Evolutionary conservation across 2,888 invertebrate genomes (phyloP).

Genomic region (Tetropium fuscum): DNA sequence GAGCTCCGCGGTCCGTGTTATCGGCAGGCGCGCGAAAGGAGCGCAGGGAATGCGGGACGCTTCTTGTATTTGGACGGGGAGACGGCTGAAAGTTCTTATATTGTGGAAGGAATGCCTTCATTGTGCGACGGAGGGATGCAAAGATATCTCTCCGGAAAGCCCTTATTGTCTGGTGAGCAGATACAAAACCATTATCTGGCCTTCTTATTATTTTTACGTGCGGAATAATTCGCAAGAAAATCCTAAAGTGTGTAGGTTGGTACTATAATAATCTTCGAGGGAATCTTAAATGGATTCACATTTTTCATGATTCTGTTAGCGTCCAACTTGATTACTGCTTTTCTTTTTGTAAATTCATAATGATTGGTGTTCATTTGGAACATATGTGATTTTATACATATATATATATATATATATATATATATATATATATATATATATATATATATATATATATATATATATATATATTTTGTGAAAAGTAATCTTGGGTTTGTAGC

Average conservation of each 20-base stretch:
- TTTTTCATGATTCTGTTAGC: not conserved
- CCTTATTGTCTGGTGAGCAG: slow-evolving; percentile 25
- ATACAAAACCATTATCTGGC: slow-evolving; percentile 26
- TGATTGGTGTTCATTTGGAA: no score
- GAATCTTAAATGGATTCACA: not conserved
- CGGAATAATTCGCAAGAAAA: slow-evolving; percentile 2
- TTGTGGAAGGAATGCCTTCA: slow-evolving; percentile 35
- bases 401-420: no score
- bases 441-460: no score
- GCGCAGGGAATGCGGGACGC: slow-evolving; percentile 29
- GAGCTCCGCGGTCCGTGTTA: slow-evolving; percentile 34
- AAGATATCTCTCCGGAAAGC: slow-evolving; percentile 15
- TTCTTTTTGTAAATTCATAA: no score
- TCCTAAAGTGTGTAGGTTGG: not conserved
- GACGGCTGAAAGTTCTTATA: slow-evolving; percentile 40
- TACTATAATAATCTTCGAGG: not conserved
- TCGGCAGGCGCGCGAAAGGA: slow-evolving; percentile 29
- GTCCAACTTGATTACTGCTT: no score
- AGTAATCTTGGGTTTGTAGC: no score
- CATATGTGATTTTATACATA: no score
- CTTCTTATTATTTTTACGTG: slow-evolving; percentile 14
- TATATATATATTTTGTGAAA: no score
- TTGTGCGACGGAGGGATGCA: slow-evolving; percentile 21
- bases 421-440: no score
- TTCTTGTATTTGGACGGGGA: slow-evolving; percentile 18